These are phyloP conservation scores for Luperina nickerlii DNA, from an alignment of 2,888 invertebrate genomes.

Conservation along the genomic window DNA sequence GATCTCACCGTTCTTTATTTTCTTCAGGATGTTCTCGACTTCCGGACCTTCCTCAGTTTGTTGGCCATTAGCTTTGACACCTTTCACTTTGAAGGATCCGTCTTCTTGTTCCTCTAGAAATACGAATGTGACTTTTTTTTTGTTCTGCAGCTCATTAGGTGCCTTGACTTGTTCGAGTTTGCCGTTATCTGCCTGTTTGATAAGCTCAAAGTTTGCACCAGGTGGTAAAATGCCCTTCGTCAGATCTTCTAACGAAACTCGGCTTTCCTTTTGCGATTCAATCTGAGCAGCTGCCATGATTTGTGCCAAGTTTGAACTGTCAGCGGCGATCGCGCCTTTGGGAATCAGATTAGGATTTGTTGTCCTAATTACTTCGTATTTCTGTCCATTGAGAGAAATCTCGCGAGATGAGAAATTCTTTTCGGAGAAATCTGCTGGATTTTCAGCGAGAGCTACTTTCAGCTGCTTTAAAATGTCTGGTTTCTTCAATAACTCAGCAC, in stretches of 20 bases:
- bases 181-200: conserved; percentile 94
- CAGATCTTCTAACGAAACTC: conserved; percentile 93
- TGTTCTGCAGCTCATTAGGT: conserved; percentile 91
- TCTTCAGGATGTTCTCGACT: conserved; percentile 94
- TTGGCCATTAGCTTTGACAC: conserved; percentile 94
- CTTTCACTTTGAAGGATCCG: conserved; percentile 96
- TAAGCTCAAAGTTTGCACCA: conserved; percentile 94
- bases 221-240: conserved; percentile 95
- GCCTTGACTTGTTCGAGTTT: conserved; percentile 93
- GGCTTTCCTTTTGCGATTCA: conserved; percentile 90
- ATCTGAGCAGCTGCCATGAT: conserved; percentile 83
- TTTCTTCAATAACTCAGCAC: conserved; percentile 91
- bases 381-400: conserved; percentile 94
- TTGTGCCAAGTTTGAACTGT: conserved; percentile 83
- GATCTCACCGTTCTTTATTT: conserved; percentile 95
- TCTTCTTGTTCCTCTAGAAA: conserved; percentile 96
- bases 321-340: conserved; percentile 89
- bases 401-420: conserved; percentile 94
- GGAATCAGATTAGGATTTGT: conserved; percentile 92
- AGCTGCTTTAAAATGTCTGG: conserved; percentile 94
- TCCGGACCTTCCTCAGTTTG: conserved; percentile 93
- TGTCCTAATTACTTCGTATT: conserved; percentile 93
- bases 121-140: conserved; percentile 96
- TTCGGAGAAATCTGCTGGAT: conserved; percentile 91
- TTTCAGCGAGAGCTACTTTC: conserved; percentile 93